These are phyloP conservation scores for Daphoenositta chrysoptera DNA, from an alignment of 2,113 vertebrate species.

Conservation along the genomic window DNA sequence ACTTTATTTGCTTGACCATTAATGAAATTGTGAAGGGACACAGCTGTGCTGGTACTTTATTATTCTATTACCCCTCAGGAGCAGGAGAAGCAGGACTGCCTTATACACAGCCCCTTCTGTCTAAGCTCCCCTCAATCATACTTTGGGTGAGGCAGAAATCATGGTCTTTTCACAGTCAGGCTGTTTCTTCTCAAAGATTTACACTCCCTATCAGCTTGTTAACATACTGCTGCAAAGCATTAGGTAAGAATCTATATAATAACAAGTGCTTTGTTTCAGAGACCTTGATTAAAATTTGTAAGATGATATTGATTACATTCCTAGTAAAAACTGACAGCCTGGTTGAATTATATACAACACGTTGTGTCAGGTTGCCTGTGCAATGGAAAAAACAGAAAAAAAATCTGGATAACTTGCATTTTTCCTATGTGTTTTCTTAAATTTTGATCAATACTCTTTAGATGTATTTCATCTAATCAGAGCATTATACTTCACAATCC, in stretches of 20 bases:
- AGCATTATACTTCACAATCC: neutral
- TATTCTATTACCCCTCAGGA: neutral
- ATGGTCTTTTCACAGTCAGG: neutral
- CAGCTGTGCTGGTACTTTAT: neutral
- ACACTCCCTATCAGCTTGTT: neutral
- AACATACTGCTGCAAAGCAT: neutral
- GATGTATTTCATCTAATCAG: neutral
- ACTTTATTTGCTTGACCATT: neutral
- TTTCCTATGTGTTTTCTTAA: neutral
- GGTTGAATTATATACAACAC: neutral
- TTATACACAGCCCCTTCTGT: neutral
- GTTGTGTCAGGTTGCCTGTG: neutral
- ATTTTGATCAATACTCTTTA: neutral
- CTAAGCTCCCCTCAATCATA: neutral
- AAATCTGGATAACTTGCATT: neutral
- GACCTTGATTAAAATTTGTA: neutral
- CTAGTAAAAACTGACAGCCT: neutral
- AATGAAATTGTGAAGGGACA: neutral
- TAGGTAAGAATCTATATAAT: neutral
- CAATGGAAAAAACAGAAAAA: neutral
- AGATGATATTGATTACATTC: neutral
- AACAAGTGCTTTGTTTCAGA: neutral
- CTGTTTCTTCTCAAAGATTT: neutral
- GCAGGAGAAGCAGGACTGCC: neutral
- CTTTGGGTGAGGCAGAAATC: neutral